Conservation (phyloP, 2,113 vertebrate species). For the Pao palembangensis region DNA sequence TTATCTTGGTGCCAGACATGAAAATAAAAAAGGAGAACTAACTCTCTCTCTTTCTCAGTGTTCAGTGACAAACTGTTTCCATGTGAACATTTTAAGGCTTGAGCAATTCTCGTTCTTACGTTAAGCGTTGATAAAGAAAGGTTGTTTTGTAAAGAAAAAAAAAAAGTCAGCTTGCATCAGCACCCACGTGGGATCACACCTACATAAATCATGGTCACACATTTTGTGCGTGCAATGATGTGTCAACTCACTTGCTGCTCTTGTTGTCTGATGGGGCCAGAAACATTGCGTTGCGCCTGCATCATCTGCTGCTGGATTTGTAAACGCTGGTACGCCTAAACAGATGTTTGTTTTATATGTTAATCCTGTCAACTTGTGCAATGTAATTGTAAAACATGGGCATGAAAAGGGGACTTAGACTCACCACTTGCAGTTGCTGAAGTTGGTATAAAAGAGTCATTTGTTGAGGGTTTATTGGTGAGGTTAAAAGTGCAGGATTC, state of each 20-base stretch:
- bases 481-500: slow-evolving; percentile 99
- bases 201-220: not conserved
- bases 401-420: slow-evolving; percentile 39
- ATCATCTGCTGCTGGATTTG: slow-evolving; percentile 99
- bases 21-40: no score
- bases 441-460: slow-evolving; percentile 99
- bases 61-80: no score
- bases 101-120: no score
- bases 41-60: no score
- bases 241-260: slow-evolving; percentile 93
- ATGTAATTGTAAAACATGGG: not conserved
- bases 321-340: slow-evolving; percentile 99
- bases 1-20: no score
- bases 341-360: not conserved
- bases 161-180: not conserved
- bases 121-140: no score
- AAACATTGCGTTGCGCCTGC: slow-evolving; percentile 98
- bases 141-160: not conserved
- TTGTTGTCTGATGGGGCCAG: slow-evolving; percentile 98
- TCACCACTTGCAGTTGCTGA: slow-evolving; percentile 99
- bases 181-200: not conserved
- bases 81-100: no score
- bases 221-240: not conserved
- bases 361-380: not conserved
- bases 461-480: slow-evolving; percentile 99